Evolutionary conservation across 2,797 vertebrate genomes (phyloP), one percentile per base, ranked within the genome.

Genomic region (Labeo calbasu): DNA sequence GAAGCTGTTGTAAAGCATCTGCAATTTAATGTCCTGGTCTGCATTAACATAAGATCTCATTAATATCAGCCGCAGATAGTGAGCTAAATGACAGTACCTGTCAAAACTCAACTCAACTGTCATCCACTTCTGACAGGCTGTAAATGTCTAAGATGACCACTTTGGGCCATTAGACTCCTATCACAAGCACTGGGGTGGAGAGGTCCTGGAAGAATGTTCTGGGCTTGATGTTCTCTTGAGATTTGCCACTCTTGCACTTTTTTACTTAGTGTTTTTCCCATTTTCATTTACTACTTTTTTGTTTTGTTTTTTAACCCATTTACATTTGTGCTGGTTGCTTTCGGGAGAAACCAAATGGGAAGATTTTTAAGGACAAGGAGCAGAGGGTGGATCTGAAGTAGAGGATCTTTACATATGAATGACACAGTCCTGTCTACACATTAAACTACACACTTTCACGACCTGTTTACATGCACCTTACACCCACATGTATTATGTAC

Each of bases 131-230:
- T 86, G 84, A 83, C 84, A 77, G 79, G 78, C 61, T 68, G 76
- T 79, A 81, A 77, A 46, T 75, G 59, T 28, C 23, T 75, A 46
- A 25, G 25, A 9, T n/a, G 55, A 51, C 63, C 79, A 83, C 76
- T 87, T 83, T 80, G 14, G n/a, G 17, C 83, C 85, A 83, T 86
- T 85, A 84, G 72, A 81, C 83, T 78, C 63, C 79, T 25, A 85
- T 85, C 70, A 82, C 57, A 32, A 77, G 51, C 75, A 63, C 48
- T 12, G 46, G 46, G 53, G 51, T 81, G 50, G 43, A 32, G 51
- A 77, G 17, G 57, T 40, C n/a, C 40, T 71, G 46, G 15, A 70
- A 82, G 75, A 77, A 87, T 19, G 46, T 83, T 84, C 85, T 84
- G 63, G 70, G 80, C 69, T 6, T n/a, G 12, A 65, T 66, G 76